These are phyloP conservation scores for Hemiscyllium ocellatum DNA, from an alignment of 2,113 vertebrate genomes.

Conservation along the genomic window DNA sequence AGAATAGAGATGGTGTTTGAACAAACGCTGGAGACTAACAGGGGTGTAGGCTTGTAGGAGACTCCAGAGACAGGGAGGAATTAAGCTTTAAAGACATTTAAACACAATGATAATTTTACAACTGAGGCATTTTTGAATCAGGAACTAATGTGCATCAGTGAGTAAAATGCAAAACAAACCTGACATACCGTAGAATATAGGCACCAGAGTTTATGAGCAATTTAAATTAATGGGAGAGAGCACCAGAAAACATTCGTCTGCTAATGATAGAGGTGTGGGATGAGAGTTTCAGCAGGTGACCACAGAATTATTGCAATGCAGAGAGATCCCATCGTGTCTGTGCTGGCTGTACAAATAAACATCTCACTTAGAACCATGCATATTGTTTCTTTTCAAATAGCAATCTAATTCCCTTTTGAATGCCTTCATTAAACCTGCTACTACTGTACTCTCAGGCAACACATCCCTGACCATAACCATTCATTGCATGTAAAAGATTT, in stretches of 20 bases:
- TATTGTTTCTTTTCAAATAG: too few species aligned
- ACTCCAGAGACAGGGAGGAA: neutral
- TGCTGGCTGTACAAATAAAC: too few species aligned
- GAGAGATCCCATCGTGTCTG: too few species aligned
- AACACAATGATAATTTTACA: neutral
- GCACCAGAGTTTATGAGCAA: neutral
- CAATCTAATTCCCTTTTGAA: too few species aligned
- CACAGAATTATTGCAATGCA: too few species aligned
- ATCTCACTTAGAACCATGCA: too few species aligned
- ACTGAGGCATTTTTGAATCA: neutral
- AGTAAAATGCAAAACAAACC: neutral
- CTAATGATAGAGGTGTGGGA: neutral
- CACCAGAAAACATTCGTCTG: neutral
- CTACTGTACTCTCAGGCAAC: too few species aligned
- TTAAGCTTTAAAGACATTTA: neutral
- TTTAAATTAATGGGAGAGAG: neutral
- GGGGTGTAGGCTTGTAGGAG: neutral
- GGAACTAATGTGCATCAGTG: neutral
- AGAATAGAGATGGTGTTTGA: neutral
- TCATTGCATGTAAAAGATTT: too few species aligned
- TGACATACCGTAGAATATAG: neutral
- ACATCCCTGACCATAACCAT: too few species aligned
- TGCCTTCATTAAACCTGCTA: too few species aligned
- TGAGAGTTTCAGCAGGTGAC: neutral
- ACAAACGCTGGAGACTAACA: neutral